These are phyloP conservation scores for Conus betulinus DNA, from an alignment of 1,140 invertebrate species.

Conservation along the genomic window DNA sequence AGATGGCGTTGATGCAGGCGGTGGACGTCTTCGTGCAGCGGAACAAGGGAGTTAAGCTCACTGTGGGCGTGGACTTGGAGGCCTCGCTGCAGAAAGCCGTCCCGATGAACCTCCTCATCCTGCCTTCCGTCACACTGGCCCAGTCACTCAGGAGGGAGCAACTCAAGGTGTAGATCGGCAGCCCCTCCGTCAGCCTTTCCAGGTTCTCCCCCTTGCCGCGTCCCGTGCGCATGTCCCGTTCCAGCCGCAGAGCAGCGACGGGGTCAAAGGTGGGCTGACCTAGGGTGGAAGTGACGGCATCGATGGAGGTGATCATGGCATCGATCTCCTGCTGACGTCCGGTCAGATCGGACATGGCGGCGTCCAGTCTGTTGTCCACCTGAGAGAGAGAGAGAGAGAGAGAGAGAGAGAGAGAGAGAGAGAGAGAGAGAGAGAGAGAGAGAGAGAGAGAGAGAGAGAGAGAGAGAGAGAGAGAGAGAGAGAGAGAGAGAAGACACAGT, in stretches of 20 bases:
- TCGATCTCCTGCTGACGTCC: not conserved
- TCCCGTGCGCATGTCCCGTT: constrained; percentile 20
- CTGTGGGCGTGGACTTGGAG: not conserved
- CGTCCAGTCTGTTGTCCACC: not conserved
- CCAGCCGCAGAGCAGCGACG: not conserved
- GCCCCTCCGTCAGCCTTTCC: constrained; percentile 21
- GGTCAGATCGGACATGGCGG: constrained; percentile 2
- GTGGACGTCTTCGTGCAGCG: not conserved
- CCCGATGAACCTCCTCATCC: not conserved
- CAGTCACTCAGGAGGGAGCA: not conserved
- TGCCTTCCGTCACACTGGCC: not conserved
- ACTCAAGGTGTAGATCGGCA: not conserved
- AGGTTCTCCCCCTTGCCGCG: constrained; percentile 29
- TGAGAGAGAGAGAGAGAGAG: not conserved
- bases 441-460: not conserved
- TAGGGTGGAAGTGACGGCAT: not conserved
- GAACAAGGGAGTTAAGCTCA: not conserved
- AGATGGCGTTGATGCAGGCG: constrained; percentile 17
- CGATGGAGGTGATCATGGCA: not conserved
- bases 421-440: not conserved
- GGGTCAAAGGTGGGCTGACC: not conserved
- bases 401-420: not conserved
- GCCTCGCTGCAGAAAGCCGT: not conserved
- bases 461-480: not conserved
- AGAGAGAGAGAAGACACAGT: not conserved